Evolutionary conservation across 2,888 invertebrate species (phyloP), one percentile per base, ranked within the genome.

Genomic region (Hypomecis punctinalis): DNA sequence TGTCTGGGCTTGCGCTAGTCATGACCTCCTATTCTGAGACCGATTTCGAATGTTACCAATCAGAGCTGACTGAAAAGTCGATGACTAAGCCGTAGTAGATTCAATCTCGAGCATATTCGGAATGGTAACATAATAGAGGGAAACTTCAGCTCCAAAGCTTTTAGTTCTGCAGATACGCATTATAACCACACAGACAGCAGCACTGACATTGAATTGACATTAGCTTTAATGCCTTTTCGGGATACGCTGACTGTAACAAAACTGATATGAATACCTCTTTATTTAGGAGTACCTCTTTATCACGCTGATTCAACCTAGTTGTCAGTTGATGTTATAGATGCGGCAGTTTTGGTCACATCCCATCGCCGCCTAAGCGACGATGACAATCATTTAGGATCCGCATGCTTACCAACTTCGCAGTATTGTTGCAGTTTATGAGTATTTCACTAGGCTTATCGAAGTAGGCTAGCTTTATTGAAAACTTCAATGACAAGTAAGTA

Each of bases 121-220:
- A 88, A 85, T 83, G 88, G 89, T 85, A 78, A 85, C 88, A 84
- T 74, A 85, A 90, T 90, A 90, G 88, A 73, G 82, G 82, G 84
- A 80, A 79, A 79, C 80, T 82, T 79, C 67, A 81, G 79, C 48
- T 59, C 48, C n/a, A 83, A 81, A 74, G 92, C 92, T 92, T 91
- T 80, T 91, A 91, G 89, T 83, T 81, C 80, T 78, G 87, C 83
- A 86, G 83, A 82, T 82, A 85, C 80, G 89, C 89, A 89, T 90
- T 85, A 85, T 88, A 85, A 81, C 79, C 74, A 88, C 84, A 87
- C 82, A 71, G 80, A 85, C 80, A 82, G 82, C 85, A 84, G 86
- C 89, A 90, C 84, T 59, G 69, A 85, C 82, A 85, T 84, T 75
- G 70, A 80, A 82, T 79, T 75, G 78, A 77, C 74, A 80, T 77